A percentile compares a stretch with the other conserved stretches of the same genome.
phyloP scores from a whole-genome alignment of 2,113 vertebrate species.

The Labrus mixtus region DNA sequence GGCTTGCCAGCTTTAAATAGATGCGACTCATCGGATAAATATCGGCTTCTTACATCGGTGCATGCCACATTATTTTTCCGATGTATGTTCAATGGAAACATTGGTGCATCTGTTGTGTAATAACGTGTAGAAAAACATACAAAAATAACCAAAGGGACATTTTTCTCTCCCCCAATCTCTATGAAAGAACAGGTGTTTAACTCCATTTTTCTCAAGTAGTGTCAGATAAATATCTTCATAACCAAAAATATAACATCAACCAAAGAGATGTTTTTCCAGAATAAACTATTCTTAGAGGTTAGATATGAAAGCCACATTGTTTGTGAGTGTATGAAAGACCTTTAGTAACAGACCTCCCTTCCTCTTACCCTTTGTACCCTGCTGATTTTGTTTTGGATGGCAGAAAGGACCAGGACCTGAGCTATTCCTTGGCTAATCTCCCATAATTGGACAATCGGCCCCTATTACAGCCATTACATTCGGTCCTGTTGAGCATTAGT shows the following conservation, averaged over 20 bases:
- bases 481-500: conserved; percentile 59
- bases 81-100: too few relatives aligned
- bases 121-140: too few relatives aligned
- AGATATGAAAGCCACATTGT: conserved; percentile 63
- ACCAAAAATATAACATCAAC: conserved; percentile 8
- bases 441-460: conserved; percentile 72
- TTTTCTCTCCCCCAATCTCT: not conserved
- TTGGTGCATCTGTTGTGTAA: too few relatives aligned
- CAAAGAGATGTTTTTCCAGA: not conserved
- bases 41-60: too few relatives aligned
- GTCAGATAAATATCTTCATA: conserved; percentile 2
- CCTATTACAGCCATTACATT: conserved; percentile 70
- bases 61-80: too few relatives aligned
- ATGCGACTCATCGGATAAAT: too few relatives aligned
- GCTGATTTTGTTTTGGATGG: conserved; percentile 78
- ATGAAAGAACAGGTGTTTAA: not conserved
- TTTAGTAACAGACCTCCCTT: conserved; percentile 48
- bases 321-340: conserved; percentile 38
- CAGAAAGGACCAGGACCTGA: conserved; percentile 64
- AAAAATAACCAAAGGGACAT: not conserved
- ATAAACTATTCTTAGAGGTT: conserved; percentile 14
- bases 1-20: too few relatives aligned
- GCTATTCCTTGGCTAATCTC: conserved; percentile 76
- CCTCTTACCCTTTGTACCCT: conserved; percentile 63
- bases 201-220: not conserved